Evolutionary conservation across 2,888 invertebrate species (phyloP).

Genomic region (Eurytoma californica): DNA sequence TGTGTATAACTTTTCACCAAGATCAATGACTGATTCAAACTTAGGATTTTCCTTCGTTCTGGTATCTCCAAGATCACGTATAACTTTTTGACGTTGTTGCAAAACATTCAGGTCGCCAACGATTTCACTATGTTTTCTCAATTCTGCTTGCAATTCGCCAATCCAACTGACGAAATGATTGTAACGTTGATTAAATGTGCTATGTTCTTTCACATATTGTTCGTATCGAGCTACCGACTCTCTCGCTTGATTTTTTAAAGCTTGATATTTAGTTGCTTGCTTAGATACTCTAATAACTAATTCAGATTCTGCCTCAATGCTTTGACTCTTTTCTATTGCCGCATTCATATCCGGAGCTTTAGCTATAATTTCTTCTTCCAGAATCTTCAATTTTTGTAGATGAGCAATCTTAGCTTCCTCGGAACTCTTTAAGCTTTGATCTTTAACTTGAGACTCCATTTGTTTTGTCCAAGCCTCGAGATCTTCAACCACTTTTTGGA

Average conservation of each 20-base stretch:
- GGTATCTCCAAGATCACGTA: conserved; percentile 87
- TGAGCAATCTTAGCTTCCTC: conserved; percentile 88
- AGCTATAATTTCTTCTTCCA: conserved; percentile 83
- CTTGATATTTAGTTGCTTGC: conserved; percentile 87
- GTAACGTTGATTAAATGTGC: conserved; percentile 82
- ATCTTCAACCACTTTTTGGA: conserved; percentile 85
- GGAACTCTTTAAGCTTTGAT: conserved; percentile 91
- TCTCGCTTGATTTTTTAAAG: conserved; percentile 86
- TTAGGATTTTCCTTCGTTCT: conserved; percentile 86
- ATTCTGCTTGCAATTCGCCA: conserved; percentile 82
- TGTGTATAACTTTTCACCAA: conserved; percentile 93
- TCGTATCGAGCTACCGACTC: conserved; percentile 90
- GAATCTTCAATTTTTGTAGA: conserved; percentile 84
- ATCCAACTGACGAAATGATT: conserved; percentile 86
- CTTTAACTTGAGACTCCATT: conserved; percentile 90
- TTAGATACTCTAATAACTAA: conserved; percentile 85
- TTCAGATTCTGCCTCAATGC: conserved; percentile 85
- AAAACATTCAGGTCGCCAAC: conserved; percentile 90
- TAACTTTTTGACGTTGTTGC: conserved; percentile 88
- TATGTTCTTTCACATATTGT: conserved; percentile 90
- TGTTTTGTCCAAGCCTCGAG: conserved; percentile 90
- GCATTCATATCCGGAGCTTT: conserved; percentile 83
- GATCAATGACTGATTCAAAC: conserved; percentile 90
- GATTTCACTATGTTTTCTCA: conserved; percentile 87
- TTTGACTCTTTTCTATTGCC: conserved; percentile 82